These are phyloP conservation scores for Nesogale talazaci DNA, from an alignment of 2,113 vertebrate species.

Conservation along the genomic window DNA sequence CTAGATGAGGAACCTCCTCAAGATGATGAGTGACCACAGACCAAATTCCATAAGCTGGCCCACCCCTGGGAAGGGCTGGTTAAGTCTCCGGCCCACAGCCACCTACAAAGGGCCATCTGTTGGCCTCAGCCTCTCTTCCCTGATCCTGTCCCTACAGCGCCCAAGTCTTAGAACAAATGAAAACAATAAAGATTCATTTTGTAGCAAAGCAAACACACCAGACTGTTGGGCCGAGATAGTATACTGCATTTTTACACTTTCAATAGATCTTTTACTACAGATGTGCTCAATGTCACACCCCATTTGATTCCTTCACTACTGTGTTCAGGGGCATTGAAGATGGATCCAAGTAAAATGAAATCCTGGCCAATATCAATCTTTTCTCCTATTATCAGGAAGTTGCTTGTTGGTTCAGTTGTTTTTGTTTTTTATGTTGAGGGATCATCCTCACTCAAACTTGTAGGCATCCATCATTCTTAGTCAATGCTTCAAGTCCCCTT, in stretches of 20 bases:
- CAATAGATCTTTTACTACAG: background rate
- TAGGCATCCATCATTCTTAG: background rate
- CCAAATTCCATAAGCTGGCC: too few species aligned
- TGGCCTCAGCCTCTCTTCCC: background rate
- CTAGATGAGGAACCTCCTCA: too few species aligned
- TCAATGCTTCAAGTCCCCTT: background rate
- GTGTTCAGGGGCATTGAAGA: background rate
- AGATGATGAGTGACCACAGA: too few species aligned
- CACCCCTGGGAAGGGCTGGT: too few species aligned
- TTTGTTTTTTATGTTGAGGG: background rate
- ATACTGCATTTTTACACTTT: background rate
- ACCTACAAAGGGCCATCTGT: background rate
- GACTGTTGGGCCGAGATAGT: background rate
- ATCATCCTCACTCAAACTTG: background rate
- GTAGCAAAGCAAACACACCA: background rate
- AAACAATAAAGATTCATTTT: too few species aligned
- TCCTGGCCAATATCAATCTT: background rate
- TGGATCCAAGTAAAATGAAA: background rate
- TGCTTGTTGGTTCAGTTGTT: background rate
- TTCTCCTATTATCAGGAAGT: background rate
- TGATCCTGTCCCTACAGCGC: background rate
- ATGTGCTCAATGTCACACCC: background rate
- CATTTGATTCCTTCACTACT: background rate
- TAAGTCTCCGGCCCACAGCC: too few species aligned
- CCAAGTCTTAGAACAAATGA: too few species aligned